Evolutionary conservation across 2,888 invertebrate genomes (phyloP), one percentile per base, ranked within the genome.

Genomic region (Chalcis sispes): DNA sequence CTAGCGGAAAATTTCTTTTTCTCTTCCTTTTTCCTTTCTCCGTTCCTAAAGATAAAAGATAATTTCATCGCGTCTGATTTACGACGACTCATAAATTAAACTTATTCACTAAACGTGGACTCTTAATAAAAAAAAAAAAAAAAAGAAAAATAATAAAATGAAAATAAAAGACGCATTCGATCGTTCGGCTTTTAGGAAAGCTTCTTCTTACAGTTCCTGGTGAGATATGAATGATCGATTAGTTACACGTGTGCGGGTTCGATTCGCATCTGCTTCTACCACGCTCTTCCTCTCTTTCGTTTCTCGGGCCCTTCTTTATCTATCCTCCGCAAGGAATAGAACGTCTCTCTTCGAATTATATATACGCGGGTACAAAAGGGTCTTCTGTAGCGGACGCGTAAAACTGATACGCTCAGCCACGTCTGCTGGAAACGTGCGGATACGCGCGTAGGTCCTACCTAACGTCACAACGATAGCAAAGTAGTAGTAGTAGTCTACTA

Each of bases 371-470:
- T 74, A 80, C 78, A 81, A 80, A 81, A 77, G 40, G 70, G 71
- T 61, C 77, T 79, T 79, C 83, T 83, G 84, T 67, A 75, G 70
- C 70, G 72, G 80, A 82, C 84, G 80, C 79, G 78, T 79, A 61
- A 56, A 72, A 70, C 78, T 79, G 84, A 84, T 84, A 84, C 54
- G n/a, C n/a, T n/a, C 80, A 78, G 72, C 69, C 54, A 70, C 59
- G 46, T 71, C 70, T 71, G 48, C 52, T 32, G 20, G 59, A 23
- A n/a, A n/a, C n/a, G n/a, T n/a, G n/a, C n/a, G n/a, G n/a, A n/a
- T n/a, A n/a, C n/a, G n/a, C n/a, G n/a, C n/a, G n/a, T n/a, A n/a
- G n/a, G n/a, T n/a, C n/a, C n/a, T n/a, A n/a, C n/a, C n/a, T n/a
- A n/a, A n/a, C 1, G n/a, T 27, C 5, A 40, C 46, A 15, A 20